Percentiles rank a stretch among this genome's conserved stretches.
Conservation (phyloP, 2,113 vertebrate genomes). For the Rana temporaria region DNA sequence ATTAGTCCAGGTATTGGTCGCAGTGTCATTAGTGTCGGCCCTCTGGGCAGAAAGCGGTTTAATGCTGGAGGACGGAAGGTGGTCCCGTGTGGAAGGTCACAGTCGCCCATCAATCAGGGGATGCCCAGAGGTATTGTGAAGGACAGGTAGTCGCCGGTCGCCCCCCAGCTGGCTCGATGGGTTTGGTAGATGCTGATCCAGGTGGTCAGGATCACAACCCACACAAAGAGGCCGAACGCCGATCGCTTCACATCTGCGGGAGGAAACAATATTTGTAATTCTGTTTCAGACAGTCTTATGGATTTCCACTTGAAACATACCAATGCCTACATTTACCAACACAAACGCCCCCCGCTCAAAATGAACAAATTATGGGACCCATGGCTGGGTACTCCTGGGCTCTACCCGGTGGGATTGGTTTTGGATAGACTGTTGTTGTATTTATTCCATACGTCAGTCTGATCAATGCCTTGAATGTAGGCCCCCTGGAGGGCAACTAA, state of each 20-base stretch:
- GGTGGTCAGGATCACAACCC: constrained; percentile 84
- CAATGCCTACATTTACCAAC: too few relatives aligned
- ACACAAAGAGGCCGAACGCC: constrained; percentile 82
- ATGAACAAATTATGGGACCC: too few relatives aligned
- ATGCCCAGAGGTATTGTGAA: constrained; percentile 89
- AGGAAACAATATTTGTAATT: neutral
- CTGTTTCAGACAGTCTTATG: neutral
- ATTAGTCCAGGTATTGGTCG: too few relatives aligned
- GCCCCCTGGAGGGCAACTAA: too few relatives aligned
- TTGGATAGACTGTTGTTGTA: too few relatives aligned
- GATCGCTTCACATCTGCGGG: constrained; percentile 86
- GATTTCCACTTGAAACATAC: neutral
- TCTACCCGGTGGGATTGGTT: too few relatives aligned
- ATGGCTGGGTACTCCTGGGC: too few relatives aligned
- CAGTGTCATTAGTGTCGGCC: neutral
- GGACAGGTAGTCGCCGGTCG: constrained; percentile 85
- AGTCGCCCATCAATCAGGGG: constrained; percentile 63
- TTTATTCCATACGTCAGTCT: too few relatives aligned
- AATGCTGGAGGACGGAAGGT: neutral
- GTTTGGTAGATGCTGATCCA: constrained; percentile 91
- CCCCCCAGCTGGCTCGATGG: constrained; percentile 85
- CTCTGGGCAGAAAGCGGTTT: neutral
- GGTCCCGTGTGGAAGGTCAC: neutral
- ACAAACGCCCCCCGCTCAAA: too few relatives aligned
- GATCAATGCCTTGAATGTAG: too few relatives aligned